Base-by-base conservation (phyloP, 2,797 vertebrate genomes). In the Epinephelus coioides region DNA sequence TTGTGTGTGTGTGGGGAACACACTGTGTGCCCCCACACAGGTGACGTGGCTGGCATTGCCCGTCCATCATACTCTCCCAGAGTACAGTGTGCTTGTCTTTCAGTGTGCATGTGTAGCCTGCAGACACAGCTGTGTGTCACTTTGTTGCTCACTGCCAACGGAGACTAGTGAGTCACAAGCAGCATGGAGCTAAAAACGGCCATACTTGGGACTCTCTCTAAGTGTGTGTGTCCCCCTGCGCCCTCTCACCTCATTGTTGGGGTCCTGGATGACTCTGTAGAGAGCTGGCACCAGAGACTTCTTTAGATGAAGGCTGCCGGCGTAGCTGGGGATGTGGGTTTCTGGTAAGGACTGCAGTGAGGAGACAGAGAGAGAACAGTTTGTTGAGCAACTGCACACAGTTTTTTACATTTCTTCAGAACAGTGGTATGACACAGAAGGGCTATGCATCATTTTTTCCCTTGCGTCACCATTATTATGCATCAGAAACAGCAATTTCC, bases 221-320 rank as follows among this genome's bases (percentile, higher is more conserved):
- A 34, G 30, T 50, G 68, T 21, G 40, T n/a, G 57, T 40, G 64
- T 25, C 1, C 30, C 27, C 73, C 10, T 19, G 10, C 43, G 49
- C 0, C 27, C 55, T 17, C 30, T 91, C 72, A 99, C 98, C 98
- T 99, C 98, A 86, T 97, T 99, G 94, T 96, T 95, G 73, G 96
- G 96, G 79, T 98, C 98, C 85, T 98, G 98, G 92, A 99, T 98
- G 79, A 99, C 97, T 91, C 97, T 96, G 94, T 99, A 99, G 77
- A 99, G 96, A 13, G 98, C 98, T 47, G 97, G 96, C 68, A 99
- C 97, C 90, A 99, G 92, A 69, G 95, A 11, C 93, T 97, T 99
- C 95, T 99, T 99, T 76, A 97, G 95, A 79, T 97, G 97, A 86
- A 99, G 95, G 53, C 97, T 98, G 94, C 97, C 96, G 88, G 97